These are phyloP conservation scores for Lordiphosa stackelbergi DNA, from an alignment of 1,140 invertebrate species.

Conservation along the genomic window DNA sequence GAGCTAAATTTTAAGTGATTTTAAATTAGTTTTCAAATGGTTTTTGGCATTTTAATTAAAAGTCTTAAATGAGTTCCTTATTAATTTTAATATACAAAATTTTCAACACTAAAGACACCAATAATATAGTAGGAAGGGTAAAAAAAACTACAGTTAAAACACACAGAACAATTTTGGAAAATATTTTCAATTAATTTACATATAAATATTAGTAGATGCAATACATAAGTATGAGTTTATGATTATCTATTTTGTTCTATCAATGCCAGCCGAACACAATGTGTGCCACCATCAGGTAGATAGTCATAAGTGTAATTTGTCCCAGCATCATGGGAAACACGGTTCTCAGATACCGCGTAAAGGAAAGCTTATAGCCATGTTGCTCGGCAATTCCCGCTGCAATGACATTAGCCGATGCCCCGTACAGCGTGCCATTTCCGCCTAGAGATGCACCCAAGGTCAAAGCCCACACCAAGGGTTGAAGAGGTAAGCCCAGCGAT, in stretches of 20 bases:
- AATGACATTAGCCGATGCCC: slow-evolving; percentile 88
- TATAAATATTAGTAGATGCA: not conserved
- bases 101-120: slow-evolving; percentile 16
- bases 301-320: slow-evolving; percentile 81
- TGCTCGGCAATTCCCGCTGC: slow-evolving; percentile 90
- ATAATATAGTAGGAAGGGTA: slow-evolving; percentile 23
- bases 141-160: slow-evolving; percentile 5
- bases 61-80: no score
- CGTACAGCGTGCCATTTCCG: slow-evolving; percentile 90
- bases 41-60: no score
- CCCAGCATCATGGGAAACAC: slow-evolving; percentile 87
- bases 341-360: slow-evolving; percentile 79
- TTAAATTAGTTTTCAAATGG: no score
- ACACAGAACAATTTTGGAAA: slow-evolving; percentile 9
- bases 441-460: slow-evolving; percentile 88
- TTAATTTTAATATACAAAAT: no score
- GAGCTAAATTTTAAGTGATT: no score
- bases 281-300: slow-evolving; percentile 85
- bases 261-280: slow-evolving; percentile 82
- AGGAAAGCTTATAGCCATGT: slow-evolving; percentile 87
- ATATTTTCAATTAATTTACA: slow-evolving; percentile 1
- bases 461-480: slow-evolving; percentile 85
- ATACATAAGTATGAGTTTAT: not conserved
- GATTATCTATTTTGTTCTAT: slow-evolving; percentile 2
- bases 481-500: slow-evolving; percentile 81